Base-by-base conservation (phyloP, 2,113 vertebrate genomes). In the Verasper variegatus region DNA sequence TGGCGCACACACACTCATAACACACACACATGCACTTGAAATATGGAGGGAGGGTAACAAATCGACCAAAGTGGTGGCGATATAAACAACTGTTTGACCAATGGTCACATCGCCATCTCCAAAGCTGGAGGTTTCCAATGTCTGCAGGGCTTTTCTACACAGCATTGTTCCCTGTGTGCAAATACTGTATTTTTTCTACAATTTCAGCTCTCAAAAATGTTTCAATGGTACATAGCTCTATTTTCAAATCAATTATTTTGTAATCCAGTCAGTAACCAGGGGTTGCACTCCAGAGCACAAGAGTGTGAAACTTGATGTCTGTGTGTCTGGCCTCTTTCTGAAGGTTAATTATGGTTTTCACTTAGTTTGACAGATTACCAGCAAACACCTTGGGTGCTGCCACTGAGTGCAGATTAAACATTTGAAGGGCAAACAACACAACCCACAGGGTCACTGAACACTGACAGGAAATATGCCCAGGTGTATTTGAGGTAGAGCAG, bases 21-120 rank as follows among this genome's bases (percentile, higher is more conserved):
- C 26, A 71, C 71, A 75, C 69, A 76, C 67, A 79, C 63, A 80
- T 59, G 55, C 66, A 80, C 60, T n/a, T n/a, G 20, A 54, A 20
- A 54, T n/a, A 54, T n/a, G 20, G 18, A 67, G 73, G 74, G 57
- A 84, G 83, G 86, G 84, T 86, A 91, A 92, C 86, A 91, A 90
- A 88, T 90, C 74, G 64, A 85, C 81, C 87, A 88, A 71, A 86
- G 82, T 85, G 89, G 85, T 89, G 82, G 82, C 27, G 71, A 86
- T 85, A 88, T 86, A 89, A 90, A 87, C 89, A 90, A 87, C 75
- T 75, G 86, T 90, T 88, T 87, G 89, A 92, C 89, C 88, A 84
- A 73, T 68, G 80, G 85, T 83, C 83, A 86, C 90, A 92, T 81
- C 82, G 86, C 80, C 84, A 67, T 21, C 77, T 88, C 59, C 65